phyloP scores from a whole-genome alignment of 1,140 invertebrate species.

The Papilio dardanus region DNA sequence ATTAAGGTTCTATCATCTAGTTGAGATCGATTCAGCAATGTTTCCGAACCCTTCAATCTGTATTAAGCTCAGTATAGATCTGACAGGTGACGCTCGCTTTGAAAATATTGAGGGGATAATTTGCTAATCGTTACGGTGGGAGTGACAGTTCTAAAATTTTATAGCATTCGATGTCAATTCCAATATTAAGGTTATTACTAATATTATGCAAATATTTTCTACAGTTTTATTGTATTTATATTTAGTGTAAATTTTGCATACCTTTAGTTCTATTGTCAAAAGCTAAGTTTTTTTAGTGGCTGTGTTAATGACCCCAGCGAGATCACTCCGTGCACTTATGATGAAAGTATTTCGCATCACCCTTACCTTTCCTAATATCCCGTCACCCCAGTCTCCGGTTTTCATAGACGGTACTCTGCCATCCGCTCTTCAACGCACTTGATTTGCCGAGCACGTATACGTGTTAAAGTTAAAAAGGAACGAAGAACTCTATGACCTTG shows the following conservation, averaged over 20 bases:
- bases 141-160: conserved; percentile 37
- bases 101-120: conserved; percentile 72
- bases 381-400: conserved; percentile 76
- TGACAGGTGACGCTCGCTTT: conserved; percentile 72
- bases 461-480: conserved; percentile 46
- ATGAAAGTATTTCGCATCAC: conserved; percentile 72
- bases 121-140: conserved; percentile 53
- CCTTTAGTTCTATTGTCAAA: not conserved
- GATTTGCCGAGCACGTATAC: conserved; percentile 77
- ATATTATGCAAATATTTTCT: too few species aligned
- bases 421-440: conserved; percentile 76
- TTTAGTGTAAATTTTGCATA: not conserved
- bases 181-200: not conserved
- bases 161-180: not conserved
- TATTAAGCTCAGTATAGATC: conserved; percentile 55
- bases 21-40: conserved; percentile 40
- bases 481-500: conserved; percentile 52
- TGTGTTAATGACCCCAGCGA: conserved; percentile 46
- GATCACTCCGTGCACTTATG: conserved; percentile 64
- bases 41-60: conserved; percentile 57
- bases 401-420: conserved; percentile 75
- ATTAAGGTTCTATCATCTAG: conserved; percentile 43
- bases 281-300: not conserved
- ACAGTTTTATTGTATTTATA: too few species aligned
- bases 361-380: conserved; percentile 67